A percentile compares a stretch with the other conserved stretches of the same genome.
phyloP scores from a whole-genome alignment of 2,797 vertebrate species.

The Alca torda region DNA sequence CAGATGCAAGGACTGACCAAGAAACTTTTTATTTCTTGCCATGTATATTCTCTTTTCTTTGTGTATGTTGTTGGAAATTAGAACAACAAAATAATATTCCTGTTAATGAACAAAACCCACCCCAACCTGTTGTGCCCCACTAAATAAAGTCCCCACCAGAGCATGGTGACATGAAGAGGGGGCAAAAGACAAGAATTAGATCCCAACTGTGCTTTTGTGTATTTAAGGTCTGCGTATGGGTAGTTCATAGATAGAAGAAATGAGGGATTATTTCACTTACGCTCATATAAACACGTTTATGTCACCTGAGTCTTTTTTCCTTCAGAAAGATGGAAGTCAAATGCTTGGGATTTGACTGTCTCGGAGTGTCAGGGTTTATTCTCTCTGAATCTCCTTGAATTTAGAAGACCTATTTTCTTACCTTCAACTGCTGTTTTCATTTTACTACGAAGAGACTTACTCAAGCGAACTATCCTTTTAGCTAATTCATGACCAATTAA shows the following conservation, averaged over 20 bases:
- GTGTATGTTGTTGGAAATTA: not conserved
- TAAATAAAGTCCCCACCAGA: not conserved
- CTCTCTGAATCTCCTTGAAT: not conserved
- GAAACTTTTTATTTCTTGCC: not conserved
- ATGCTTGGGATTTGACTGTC: not conserved
- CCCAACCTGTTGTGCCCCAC: not conserved
- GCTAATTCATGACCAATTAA: not conserved
- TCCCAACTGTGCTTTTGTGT: rapidly evolving
- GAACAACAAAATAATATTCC: not conserved
- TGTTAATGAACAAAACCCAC: not conserved
- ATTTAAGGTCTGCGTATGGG: not conserved
- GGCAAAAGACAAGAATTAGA: not conserved
- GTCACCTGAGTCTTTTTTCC: not conserved
- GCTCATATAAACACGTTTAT: not conserved
- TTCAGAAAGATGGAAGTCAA: not conserved
- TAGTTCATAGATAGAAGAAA: not conserved
- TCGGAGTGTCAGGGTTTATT: rapidly evolving
- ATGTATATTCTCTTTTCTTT: not conserved
- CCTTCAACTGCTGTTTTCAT: not conserved
- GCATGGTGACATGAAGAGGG: not conserved
- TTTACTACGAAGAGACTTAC: not conserved
- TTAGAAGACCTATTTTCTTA: not conserved
- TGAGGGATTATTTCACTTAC: not conserved
- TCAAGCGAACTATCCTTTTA: not conserved
- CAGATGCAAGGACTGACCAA: not conserved